Conservation (phyloP, 2,113 vertebrate species). For the Trematomus loennbergii region DNA sequence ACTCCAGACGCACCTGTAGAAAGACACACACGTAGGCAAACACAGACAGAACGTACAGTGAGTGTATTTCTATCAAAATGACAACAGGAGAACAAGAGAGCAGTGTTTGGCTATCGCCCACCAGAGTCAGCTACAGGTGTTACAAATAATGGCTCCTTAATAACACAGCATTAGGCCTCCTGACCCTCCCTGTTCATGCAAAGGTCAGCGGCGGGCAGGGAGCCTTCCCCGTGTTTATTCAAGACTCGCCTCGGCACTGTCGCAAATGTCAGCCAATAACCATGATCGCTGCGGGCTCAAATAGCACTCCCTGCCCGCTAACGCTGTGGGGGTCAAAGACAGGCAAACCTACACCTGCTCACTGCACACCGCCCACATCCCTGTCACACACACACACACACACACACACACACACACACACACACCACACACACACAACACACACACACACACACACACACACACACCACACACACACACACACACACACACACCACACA, state of each 20-base stretch:
- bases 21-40: constrained; percentile 16
- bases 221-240: constrained; percentile 77
- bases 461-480: no score
- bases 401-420: not conserved
- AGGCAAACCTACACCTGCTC: constrained; percentile 40
- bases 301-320: constrained; percentile 64
- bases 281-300: constrained; percentile 71
- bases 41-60: not conserved
- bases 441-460: no score
- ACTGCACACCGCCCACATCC: constrained; percentile 33
- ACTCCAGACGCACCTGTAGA: constrained; percentile 93
- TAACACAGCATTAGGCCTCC: constrained; percentile 76
- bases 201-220: constrained; percentile 77
- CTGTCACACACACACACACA: constrained; percentile 34
- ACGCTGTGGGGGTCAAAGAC: constrained; percentile 66
- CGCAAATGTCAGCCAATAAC: constrained; percentile 84
- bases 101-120: constrained; percentile 15
- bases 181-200: constrained; percentile 76
- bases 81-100: constrained; percentile 30
- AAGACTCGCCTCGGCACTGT: constrained; percentile 66
- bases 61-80: constrained; percentile 4
- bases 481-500: no score
- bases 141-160: constrained; percentile 73
- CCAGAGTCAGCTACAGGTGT: constrained; percentile 62
- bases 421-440: no score